A percentile compares a stretch with the other conserved stretches of the same genome.
Evolutionary conservation across 2,888 invertebrate genomes (phyloP).

Genomic region (Drosophila sordidula): DNA sequence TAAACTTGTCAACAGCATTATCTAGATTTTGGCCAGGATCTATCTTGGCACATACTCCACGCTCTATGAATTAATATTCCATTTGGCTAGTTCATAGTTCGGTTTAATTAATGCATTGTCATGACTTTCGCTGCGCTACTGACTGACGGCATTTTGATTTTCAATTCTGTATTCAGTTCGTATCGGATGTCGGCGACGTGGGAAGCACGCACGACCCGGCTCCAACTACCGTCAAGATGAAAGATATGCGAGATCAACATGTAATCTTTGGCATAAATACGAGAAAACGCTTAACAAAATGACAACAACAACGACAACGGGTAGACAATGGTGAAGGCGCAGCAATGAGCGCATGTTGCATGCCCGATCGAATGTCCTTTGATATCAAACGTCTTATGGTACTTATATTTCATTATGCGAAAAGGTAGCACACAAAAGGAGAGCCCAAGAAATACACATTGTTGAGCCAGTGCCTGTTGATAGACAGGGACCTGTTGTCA

Average conservation of each 20-base stretch:
- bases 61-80: conserved; percentile 56
- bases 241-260: conserved; percentile 83
- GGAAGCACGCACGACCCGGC: conserved; percentile 73
- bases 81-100: conserved; percentile 37
- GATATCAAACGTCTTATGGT: conserved; percentile 72
- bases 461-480: conserved; percentile 22
- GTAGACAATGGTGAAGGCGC: conserved; percentile 42
- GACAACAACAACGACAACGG: conserved; percentile 37
- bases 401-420: conserved; percentile 78
- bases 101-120: conserved; percentile 70
- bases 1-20: conserved; percentile 64
- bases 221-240: conserved; percentile 69
- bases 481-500: conserved; percentile 65
- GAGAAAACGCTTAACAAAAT: conserved; percentile 68
- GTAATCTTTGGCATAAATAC: conserved; percentile 79
- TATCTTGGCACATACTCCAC: neutral
- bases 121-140: conserved; percentile 60
- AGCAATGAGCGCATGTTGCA: conserved; percentile 76
- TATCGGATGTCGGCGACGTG: conserved; percentile 82
- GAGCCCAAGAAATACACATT: conserved; percentile 27
- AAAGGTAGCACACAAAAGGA: conserved; percentile 62
- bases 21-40: conserved; percentile 41
- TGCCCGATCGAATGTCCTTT: conserved; percentile 79
- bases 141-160: conserved; percentile 81
- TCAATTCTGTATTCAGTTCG: conserved; percentile 42